phyloP scores from a whole-genome alignment of 2,113 vertebrate genomes.

The Megaceryle maxima region DNA sequence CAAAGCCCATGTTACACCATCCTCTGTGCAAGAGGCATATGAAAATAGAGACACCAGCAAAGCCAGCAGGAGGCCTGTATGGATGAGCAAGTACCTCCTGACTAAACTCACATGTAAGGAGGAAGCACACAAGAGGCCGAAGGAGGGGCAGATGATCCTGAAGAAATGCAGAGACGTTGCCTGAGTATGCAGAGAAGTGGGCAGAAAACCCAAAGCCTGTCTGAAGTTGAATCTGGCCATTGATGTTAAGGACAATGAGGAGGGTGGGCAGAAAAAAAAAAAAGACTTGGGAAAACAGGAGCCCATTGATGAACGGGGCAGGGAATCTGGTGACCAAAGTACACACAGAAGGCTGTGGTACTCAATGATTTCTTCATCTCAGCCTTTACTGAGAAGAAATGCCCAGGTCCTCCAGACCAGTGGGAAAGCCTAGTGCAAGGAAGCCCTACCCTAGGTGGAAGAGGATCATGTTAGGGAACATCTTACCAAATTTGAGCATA shows the following conservation, averaged over 20 bases:
- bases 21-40: not conserved
- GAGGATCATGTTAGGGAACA: not conserved
- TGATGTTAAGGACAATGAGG: not conserved
- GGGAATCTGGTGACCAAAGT: not conserved
- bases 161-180: not conserved
- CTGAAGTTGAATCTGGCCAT: not conserved
- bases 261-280: not conserved
- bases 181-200: not conserved
- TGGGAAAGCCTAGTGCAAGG: not conserved
- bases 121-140: not conserved
- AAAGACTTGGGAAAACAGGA: not conserved
- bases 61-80: not conserved
- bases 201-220: not conserved
- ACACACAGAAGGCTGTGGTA: not conserved
- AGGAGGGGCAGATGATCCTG: not conserved
- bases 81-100: not conserved
- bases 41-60: not conserved
- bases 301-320: not conserved
- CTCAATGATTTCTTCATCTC: not conserved
- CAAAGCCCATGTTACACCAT: not conserved
- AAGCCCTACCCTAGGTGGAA: not conserved
- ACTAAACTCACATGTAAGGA: not conserved
- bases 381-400: not conserved
- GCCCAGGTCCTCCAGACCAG: not conserved
- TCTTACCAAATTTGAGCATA: not conserved